Conservation (phyloP, 64 coral and sea anemone species). For the Stichodactyla mertensii region DNA sequence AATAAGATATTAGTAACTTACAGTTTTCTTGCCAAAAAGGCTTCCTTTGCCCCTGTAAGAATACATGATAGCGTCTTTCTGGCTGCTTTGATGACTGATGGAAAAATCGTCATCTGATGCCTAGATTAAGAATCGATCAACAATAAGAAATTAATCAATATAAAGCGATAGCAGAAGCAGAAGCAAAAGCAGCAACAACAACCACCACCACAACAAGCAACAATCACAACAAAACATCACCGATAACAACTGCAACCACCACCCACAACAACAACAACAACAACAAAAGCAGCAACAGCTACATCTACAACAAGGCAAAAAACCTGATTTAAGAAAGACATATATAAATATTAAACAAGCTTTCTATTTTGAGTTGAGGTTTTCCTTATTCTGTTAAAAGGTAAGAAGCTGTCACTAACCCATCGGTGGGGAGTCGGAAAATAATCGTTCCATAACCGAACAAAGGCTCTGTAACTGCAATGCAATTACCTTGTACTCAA, state of each 20-base stretch:
- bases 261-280: too few species aligned
- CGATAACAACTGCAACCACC: too few species aligned
- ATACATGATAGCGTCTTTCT: constrained; percentile 78
- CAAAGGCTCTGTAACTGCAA: neutral
- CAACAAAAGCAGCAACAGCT: neutral
- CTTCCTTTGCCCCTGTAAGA: constrained; percentile 78
- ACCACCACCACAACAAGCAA: neutral
- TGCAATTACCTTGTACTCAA: constrained; percentile 75
- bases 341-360: too few species aligned
- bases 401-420: too few species aligned
- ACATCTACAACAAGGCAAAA: too few species aligned
- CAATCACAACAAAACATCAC: neutral
- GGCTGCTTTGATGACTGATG: constrained; percentile 60
- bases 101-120: constrained; percentile 77
- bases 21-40: constrained; percentile 87
- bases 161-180: neutral
- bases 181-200: neutral
- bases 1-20: neutral
- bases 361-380: too few species aligned
- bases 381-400: too few species aligned
- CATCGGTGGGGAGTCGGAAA: neutral
- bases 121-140: constrained; percentile 25
- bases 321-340: too few species aligned
- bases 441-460: neutral
- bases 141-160: neutral